phyloP scores from a whole-genome alignment of 2,888 invertebrate species.

The Acleris laterana region DNA sequence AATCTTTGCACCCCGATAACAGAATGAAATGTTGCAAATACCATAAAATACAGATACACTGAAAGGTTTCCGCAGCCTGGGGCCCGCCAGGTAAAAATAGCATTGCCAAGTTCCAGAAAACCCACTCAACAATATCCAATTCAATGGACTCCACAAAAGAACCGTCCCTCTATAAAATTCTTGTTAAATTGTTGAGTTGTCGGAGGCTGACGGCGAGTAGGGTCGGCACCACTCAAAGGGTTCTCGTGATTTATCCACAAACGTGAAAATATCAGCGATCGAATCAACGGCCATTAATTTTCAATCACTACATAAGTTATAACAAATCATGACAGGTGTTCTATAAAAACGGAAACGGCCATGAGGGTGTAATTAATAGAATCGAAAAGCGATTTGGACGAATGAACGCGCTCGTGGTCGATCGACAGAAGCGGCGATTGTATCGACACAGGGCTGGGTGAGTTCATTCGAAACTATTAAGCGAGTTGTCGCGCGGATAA shows the following conservation, averaged over 20 bases:
- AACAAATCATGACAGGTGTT: constrained; percentile 31
- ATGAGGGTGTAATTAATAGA: constrained; percentile 27
- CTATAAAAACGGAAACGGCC: constrained; percentile 15
- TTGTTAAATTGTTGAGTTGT: constrained; percentile 36
- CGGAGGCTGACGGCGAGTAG: constrained; percentile 33
- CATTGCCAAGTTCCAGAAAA: constrained; percentile 17
- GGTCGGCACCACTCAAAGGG: constrained; percentile 31
- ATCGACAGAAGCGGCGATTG: constrained; percentile 25
- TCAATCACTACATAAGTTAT: constrained; percentile 35
- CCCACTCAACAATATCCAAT: constrained; percentile 25
- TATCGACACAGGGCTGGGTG: constrained; percentile 17
- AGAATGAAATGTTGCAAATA: constrained; percentile 14
- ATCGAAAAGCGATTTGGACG: constrained; percentile 22
- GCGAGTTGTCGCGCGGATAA: constrained; percentile 31
- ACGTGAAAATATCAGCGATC: constrained; percentile 33
- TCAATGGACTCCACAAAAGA: constrained; percentile 32
- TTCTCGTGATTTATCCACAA: constrained; percentile 35
- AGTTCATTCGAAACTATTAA: constrained; percentile 31
- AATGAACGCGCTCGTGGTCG: constrained; percentile 16
- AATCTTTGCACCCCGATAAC: background rate
- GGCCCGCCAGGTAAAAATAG: constrained; percentile 17
- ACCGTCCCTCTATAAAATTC: constrained; percentile 35
- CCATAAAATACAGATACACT: constrained; percentile 11
- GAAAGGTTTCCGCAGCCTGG: constrained; percentile 12
- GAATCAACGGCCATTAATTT: constrained; percentile 34